These are phyloP conservation scores for Napeogenes sylphis DNA, from an alignment of 2,888 invertebrate genomes.

Conservation along the genomic window DNA sequence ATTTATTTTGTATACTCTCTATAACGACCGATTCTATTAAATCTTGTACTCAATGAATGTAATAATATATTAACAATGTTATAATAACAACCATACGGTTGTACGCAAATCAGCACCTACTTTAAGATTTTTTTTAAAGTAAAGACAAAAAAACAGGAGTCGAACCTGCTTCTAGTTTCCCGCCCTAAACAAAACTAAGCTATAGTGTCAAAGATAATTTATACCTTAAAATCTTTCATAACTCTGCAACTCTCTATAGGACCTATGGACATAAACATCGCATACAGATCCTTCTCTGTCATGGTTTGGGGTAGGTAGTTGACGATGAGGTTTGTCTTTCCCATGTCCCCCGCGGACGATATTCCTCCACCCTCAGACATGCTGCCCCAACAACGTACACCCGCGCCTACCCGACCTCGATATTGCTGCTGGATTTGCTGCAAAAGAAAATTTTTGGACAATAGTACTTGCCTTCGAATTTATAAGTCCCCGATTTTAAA, in stretches of 20 bases:
- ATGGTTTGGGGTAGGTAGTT: slow-evolving; percentile 97
- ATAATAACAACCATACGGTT: too few species aligned
- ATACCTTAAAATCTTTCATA: slow-evolving; percentile 92
- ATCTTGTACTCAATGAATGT: not conserved
- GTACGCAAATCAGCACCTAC: too few species aligned
- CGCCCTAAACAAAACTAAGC: not conserved
- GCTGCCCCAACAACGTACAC: slow-evolving; percentile 66
- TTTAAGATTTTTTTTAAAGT: slow-evolving; percentile 5
- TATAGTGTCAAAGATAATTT: not conserved
- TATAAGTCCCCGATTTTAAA: too few species aligned
- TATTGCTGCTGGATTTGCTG: slow-evolving; percentile 74
- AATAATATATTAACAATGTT: too few species aligned
- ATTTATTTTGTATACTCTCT: not conserved
- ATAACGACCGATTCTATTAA: not conserved
- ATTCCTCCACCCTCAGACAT: slow-evolving; percentile 71
- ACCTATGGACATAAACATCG: slow-evolving; percentile 92
- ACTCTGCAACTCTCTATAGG: slow-evolving; percentile 93
- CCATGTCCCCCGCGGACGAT: slow-evolving; percentile 64
- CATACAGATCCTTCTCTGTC: slow-evolving; percentile 92
- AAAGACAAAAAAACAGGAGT: too few species aligned
- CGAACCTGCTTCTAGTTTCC: not conserved
- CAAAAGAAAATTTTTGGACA: slow-evolving; percentile 30
- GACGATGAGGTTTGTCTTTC: slow-evolving; percentile 91
- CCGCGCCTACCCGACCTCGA: slow-evolving; percentile 54
- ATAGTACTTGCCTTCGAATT: not conserved